Evolutionary conservation across 2,797 vertebrate species (phyloP), one percentile per base, ranked within the genome.

Genomic region (Pseudochirops corinnae): DNA sequence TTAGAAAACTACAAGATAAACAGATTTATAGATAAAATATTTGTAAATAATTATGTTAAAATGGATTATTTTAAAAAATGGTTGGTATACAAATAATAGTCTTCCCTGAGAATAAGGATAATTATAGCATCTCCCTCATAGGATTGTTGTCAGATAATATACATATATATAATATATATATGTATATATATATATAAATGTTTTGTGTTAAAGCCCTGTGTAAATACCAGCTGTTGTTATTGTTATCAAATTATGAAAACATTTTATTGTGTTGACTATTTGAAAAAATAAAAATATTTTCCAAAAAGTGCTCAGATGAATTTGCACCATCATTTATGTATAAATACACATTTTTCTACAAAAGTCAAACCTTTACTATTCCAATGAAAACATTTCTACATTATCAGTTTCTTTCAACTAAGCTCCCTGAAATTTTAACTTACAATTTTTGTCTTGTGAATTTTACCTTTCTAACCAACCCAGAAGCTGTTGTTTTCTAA

Each of bases 21-120:
- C 62, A 82, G 67, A 96, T 92, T 96, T 96, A 95, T 60, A 94
- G 50, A 90, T 93, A 60, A 96, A 92, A 94, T 96, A 95, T 31
- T 67, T 96, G 33, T 94, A 96, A 82, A n/a, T 92, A 94, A 97
- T 94, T 96, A 93, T 96, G 96, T 96, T 95, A 93, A 95, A 95
- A 92, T 97, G 96, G 95, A 94, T 96, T 55, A 39, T 74, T 21
- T 94, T 57, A 96, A 93, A 56, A 82, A 95, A 95, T 56, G 93
- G 94, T n/a, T 95, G 33, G 6, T 95, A 29, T 94, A 82, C 92
- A 93, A 94, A 90, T 94, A 95, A 91, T 93, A 96, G 93, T 16
- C 62, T 94, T 97, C 90, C 91, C 94, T 97, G 95, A 96, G 29
- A 92, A 94, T 46, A 93, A 92, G 21, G 95, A 12, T 94, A 94